Evolutionary conservation across 2,113 vertebrate genomes (phyloP).

Genomic region (Leiothrix lutea): DNA sequence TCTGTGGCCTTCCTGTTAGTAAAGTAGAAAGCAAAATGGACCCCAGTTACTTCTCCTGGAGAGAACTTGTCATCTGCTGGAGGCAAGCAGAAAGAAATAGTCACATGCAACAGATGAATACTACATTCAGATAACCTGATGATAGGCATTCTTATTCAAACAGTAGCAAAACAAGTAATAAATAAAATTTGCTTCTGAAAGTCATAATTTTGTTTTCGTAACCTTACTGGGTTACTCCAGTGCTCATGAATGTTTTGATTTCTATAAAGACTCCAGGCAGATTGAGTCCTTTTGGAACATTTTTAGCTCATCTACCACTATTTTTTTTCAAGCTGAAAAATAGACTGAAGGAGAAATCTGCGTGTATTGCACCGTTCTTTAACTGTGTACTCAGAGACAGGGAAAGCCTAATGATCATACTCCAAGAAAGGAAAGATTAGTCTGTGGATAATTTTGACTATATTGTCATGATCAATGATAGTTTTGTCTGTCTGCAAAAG

Average conservation of each 20-base stretch:
- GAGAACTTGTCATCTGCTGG: background rate
- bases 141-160: background rate
- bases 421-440: constrained; percentile 5
- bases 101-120: background rate
- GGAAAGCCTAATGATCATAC: background rate
- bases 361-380: background rate
- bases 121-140: background rate
- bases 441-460: constrained; percentile 34
- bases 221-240: background rate
- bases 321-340: background rate
- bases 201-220: background rate
- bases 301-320: background rate
- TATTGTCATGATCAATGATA: constrained; percentile 46
- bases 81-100: background rate
- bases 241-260: background rate
- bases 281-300: background rate
- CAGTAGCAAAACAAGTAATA: background rate
- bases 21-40: background rate
- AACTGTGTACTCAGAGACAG: background rate
- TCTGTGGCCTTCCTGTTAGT: background rate
- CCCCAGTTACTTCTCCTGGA: background rate
- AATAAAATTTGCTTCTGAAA: constrained; percentile 5
- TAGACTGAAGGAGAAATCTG: background rate
- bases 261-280: background rate
- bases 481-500: constrained; percentile 35